Base-by-base conservation (phyloP, 2,113 vertebrate species). In the Larimichthys crocea region DNA sequence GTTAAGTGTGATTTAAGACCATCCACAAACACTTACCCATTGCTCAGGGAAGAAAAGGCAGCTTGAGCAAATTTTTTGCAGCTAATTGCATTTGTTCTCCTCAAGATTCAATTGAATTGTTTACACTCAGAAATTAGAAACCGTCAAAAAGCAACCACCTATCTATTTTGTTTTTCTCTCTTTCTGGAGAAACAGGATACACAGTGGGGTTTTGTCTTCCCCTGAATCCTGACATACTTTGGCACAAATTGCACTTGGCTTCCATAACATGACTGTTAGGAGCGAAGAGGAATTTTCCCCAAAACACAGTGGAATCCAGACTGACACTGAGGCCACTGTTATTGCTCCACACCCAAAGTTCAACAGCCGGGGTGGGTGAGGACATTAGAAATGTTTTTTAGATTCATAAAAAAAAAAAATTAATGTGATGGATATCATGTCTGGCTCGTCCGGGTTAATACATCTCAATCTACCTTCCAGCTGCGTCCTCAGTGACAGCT, bases 291-390 rank as follows among this genome's bases (percentile, higher is more conserved):
- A 95, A 94, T 94, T 92, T 91, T 80, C 77, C 82, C 85, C 80
- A 92, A 94, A 94, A 94, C 93, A 92, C 80, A 69, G 88, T 22
- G 90, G 92, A 94, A 93, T 95, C 93, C 90, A 82, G 74, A 26
- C 88, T 67, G 88, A 93, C 89, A 91, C 87, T 85, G 81, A 87
- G 89, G 85, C 84, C 86, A 80, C 82, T 89, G 72, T 92, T 90
- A 64, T 80, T 85, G 79, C 79, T 93, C 89, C 92, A 94, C 92
- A 83, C 84, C 82, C 93, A 81, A 76, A 83, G 92, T 75, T 89
- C 80, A 87, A 80, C 79, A 62, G 60, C 76, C 69, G 53, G 64
- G 52, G 53, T 17, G 76, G 82, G 71, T 56, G 73, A 62, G 62
- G 85, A 80, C 61, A 63, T 40, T 56, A 49, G 62, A 73, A 73